A percentile compares a stretch with the other conserved stretches of the same genome.
These are phyloP conservation scores for Cartodere bifasciata DNA, from an alignment of 2,888 invertebrate species.

Conservation along the genomic window DNA sequence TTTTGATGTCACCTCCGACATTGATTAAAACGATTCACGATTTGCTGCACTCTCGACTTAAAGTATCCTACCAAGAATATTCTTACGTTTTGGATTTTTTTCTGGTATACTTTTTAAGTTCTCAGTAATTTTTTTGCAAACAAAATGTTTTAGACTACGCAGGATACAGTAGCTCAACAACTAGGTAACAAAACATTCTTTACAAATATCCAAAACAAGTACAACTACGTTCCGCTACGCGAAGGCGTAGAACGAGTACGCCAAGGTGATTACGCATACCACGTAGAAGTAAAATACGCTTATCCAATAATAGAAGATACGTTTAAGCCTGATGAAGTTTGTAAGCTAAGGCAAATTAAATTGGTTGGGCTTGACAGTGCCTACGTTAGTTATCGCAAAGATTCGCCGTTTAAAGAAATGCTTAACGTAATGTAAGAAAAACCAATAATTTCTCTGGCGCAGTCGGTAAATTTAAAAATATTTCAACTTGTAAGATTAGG, in stretches of 20 bases:
- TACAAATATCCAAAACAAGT: constrained; percentile 1
- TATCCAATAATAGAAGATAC: constrained; percentile 27
- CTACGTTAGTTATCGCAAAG: constrained; percentile 25
- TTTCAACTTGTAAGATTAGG: neutral
- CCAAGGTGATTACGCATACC: constrained; percentile 29
- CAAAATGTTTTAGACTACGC: too few species aligned
- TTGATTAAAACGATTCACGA: constrained; percentile 44
- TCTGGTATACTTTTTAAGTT: constrained; percentile 33
- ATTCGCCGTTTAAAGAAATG: constrained; percentile 28
- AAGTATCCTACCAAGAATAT: constrained; percentile 46
- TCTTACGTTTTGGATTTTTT: constrained; percentile 48
- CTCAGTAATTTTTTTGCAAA: too few species aligned
- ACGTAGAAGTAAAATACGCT: constrained; percentile 27
- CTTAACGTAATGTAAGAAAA: constrained; percentile 28
- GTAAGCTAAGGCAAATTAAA: constrained; percentile 28
- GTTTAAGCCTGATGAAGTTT: constrained; percentile 25
- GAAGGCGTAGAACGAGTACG: constrained; percentile 23
- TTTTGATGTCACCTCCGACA: constrained; percentile 46
- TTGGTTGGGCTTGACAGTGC: constrained; percentile 23
- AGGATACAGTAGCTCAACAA: too few species aligned
- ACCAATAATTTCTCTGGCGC: too few species aligned
- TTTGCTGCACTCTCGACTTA: constrained; percentile 42
- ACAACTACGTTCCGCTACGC: neutral
- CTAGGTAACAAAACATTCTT: neutral
- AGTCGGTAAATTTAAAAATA: too few species aligned